phyloP scores from a whole-genome alignment of 2,797 vertebrate species.

The Macropodus opercularis region DNA sequence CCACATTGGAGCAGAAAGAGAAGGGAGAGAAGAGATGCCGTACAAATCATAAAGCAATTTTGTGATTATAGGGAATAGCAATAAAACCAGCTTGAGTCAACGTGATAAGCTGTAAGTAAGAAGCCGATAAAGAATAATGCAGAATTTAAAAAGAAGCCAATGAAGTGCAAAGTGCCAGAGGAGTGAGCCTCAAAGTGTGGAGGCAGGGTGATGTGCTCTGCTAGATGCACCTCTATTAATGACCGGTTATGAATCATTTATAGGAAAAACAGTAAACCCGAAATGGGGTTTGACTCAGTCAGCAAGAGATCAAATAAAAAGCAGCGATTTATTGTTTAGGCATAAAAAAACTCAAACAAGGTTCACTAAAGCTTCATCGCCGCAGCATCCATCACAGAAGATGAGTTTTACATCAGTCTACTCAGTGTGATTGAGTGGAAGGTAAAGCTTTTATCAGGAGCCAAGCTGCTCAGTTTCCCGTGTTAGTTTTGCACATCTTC shows the following conservation, averaged over 20 bases:
- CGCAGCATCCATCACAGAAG: slow-evolving; percentile 22
- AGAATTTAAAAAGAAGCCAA: slow-evolving; percentile 52
- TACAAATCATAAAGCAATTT: background rate
- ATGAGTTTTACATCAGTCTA: slow-evolving; percentile 26
- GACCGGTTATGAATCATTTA: slow-evolving; percentile 54
- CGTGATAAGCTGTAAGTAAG: background rate
- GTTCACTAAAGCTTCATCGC: slow-evolving; percentile 5
- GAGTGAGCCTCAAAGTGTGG: slow-evolving; percentile 28
- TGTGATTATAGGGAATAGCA: slow-evolving; percentile 1
- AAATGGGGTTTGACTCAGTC: slow-evolving; percentile 27
- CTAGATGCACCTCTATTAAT: slow-evolving; percentile 56
- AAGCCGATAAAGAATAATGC: slow-evolving; percentile 15
- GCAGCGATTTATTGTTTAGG: slow-evolving; percentile 27
- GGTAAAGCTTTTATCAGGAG: slow-evolving; percentile 38
- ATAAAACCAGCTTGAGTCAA: background rate
- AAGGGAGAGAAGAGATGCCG: too few relatives aligned
- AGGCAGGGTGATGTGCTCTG: slow-evolving; percentile 45
- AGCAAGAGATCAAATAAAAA: slow-evolving; percentile 26
- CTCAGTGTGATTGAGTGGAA: slow-evolving; percentile 17
- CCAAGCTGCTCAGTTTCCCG: slow-evolving; percentile 12
- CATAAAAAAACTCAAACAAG: slow-evolving; percentile 27
- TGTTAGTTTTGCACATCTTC: slow-evolving; percentile 33
- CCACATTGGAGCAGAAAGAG: too few relatives aligned
- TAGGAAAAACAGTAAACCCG: slow-evolving; percentile 33
- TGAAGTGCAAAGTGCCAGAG: slow-evolving; percentile 39